phyloP scores from a whole-genome alignment of 2,113 vertebrate species.

The Sinosuthora webbiana region DNA sequence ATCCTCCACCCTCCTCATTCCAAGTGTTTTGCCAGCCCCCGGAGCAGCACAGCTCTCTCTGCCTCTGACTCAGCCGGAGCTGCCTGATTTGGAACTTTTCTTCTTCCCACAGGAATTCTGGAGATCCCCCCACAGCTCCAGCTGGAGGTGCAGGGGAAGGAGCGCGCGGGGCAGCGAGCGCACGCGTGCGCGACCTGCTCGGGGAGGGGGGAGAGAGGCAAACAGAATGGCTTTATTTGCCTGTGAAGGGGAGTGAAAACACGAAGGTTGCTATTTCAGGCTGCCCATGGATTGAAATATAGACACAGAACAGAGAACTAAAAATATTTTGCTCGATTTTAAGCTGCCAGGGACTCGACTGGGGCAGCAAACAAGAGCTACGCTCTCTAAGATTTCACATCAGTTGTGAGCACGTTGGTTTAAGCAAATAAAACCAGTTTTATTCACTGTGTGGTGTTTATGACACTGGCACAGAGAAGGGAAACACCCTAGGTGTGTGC shows the following conservation, averaged over 20 bases:
- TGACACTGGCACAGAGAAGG: not conserved
- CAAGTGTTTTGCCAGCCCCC: not conserved
- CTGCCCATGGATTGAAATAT: not conserved
- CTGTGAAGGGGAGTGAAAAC: constrained; percentile 7
- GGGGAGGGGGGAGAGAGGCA: not conserved
- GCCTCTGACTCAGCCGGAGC: not conserved
- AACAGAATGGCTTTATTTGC: not conserved
- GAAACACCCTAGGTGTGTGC: not conserved
- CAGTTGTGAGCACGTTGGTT: not conserved
- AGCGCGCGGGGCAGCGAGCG: not conserved
- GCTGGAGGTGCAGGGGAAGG: not conserved
- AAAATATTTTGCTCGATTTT: not conserved
- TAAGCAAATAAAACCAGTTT: not conserved
- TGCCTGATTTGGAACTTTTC: not conserved
- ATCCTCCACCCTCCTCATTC: not conserved
- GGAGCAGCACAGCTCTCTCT: not conserved
- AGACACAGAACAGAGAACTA: not conserved
- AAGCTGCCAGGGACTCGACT: not conserved
- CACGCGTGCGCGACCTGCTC: not conserved
- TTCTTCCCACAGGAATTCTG: constrained; percentile 8
- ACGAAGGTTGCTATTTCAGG: not conserved
- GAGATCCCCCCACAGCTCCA: not conserved
- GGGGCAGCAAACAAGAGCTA: not conserved
- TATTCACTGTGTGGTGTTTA: not conserved
- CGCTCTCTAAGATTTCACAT: accelerated